phyloP scores from a whole-genome alignment of 1,140 invertebrate species.

The Coptotermes formosanus region DNA sequence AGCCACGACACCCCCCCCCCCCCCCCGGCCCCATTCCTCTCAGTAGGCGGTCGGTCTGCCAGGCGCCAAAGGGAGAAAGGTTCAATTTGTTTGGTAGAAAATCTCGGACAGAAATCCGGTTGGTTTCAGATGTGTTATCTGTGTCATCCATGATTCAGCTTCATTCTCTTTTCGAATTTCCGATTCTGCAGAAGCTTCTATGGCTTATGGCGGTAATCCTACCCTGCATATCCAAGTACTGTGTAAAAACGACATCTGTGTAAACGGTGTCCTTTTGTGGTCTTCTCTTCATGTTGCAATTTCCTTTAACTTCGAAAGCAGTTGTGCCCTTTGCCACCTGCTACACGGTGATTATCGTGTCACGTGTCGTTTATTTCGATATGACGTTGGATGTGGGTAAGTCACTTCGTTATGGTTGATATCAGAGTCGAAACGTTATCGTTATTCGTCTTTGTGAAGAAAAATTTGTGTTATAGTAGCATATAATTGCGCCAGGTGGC shows the following conservation, averaged over 20 bases:
- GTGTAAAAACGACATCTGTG: neutral
- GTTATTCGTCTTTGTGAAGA: too few species aligned
- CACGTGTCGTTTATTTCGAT: too few species aligned
- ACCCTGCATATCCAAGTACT: neutral
- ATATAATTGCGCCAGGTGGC: too few species aligned
- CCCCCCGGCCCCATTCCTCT: neutral
- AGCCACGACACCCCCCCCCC: neutral
- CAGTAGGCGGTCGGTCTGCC: neutral
- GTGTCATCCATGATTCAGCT: neutral
- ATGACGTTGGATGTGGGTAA: too few species aligned
- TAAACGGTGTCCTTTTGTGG: neutral
- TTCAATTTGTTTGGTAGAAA: conserved; percentile 11
- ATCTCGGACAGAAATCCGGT: conserved; percentile 9
- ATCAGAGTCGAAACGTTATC: too few species aligned
- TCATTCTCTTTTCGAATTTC: conserved; percentile 1
- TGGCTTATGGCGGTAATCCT: neutral
- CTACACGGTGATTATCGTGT: neutral
- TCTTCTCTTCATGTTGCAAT: neutral
- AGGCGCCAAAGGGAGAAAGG: neutral
- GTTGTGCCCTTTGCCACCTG: neutral
- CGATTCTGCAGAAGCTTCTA: neutral
- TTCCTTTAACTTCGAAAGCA: neutral
- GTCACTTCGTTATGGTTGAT: too few species aligned
- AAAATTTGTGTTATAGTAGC: too few species aligned
- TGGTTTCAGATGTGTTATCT: conserved; percentile 2